Percentiles rank a stretch among this genome's conserved stretches.
Conservation (phyloP, 2,888 invertebrate species). For the Tuberolachnus salignus region DNA sequence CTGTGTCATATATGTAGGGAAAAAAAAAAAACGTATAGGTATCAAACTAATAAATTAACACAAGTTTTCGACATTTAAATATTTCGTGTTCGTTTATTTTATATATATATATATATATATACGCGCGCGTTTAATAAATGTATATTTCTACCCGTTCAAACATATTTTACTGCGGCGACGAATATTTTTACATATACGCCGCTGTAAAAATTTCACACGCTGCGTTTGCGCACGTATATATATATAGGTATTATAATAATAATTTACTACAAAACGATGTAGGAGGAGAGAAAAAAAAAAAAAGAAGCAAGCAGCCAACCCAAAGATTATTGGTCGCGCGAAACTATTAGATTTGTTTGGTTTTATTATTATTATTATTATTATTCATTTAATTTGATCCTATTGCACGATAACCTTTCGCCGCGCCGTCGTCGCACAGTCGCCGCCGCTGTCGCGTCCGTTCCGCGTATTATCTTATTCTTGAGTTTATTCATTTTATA, state of each 20-base stretch:
- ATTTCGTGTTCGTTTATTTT: background rate
- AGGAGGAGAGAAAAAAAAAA: background rate
- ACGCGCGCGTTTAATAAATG: background rate
- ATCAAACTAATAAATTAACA: slow-evolving; percentile 37
- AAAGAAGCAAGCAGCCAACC: slow-evolving; percentile 5
- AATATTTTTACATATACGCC: no score
- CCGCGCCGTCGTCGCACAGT: background rate
- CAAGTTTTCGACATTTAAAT: slow-evolving; percentile 12
- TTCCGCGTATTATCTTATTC: no score
- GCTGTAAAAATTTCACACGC: no score
- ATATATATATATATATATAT: background rate
- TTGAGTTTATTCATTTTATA: no score
- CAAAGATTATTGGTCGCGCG: slow-evolving; percentile 5
- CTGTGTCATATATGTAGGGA: slow-evolving; percentile 13
- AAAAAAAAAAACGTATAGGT: background rate
- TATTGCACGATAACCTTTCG: slow-evolving; percentile 6
- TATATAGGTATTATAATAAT: no score
- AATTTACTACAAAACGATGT: no score
- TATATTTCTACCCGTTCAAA: background rate
- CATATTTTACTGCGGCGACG: no score
- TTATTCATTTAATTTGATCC: slow-evolving; percentile 9
- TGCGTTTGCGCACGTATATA: no score
- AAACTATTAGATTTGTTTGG: slow-evolving; percentile 10
- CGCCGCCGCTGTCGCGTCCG: background rate
- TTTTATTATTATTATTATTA: background rate